These are phyloP conservation scores for Matsumurasca onukii DNA, from an alignment of 1,140 invertebrate genomes.

Conservation along the genomic window DNA sequence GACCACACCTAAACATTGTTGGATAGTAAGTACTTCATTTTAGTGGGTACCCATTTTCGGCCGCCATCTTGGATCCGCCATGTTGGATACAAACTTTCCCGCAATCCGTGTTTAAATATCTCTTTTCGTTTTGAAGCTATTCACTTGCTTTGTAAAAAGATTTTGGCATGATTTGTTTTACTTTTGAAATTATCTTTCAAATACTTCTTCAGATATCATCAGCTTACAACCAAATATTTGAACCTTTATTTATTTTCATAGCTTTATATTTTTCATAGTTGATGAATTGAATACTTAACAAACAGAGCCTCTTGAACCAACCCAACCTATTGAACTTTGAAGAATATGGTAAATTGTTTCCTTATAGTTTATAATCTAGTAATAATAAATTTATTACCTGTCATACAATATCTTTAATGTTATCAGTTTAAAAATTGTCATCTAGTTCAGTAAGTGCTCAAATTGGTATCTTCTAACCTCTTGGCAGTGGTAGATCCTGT, in stretches of 20 bases:
- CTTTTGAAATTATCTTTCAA: background rate
- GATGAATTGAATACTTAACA: background rate
- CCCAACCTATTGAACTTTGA: background rate
- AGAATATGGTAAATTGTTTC: background rate
- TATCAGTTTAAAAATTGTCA: background rate
- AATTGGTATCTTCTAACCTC: slow-evolving; percentile 11
- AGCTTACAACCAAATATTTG: background rate
- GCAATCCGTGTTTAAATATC: background rate
- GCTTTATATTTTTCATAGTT: background rate
- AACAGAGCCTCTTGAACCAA: background rate
- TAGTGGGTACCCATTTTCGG: slow-evolving; percentile 3
- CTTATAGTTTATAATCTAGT: background rate
- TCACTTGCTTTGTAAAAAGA: background rate
- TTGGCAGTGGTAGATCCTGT: slow-evolving; percentile 12
- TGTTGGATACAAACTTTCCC: background rate
- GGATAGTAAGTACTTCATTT: background rate
- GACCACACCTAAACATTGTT: slow-evolving; percentile 1
- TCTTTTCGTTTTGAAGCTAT: background rate
- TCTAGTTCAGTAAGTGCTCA: slow-evolving; percentile 14
- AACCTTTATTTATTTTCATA: background rate
- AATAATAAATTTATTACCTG: background rate
- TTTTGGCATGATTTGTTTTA: background rate
- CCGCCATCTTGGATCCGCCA: background rate
- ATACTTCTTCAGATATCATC: background rate
- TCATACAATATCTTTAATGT: background rate